Percentiles rank a stretch among this genome's conserved stretches.
phyloP scores from a whole-genome alignment of 2,888 invertebrate genomes.

The Conops quadrifasciatus region DNA sequence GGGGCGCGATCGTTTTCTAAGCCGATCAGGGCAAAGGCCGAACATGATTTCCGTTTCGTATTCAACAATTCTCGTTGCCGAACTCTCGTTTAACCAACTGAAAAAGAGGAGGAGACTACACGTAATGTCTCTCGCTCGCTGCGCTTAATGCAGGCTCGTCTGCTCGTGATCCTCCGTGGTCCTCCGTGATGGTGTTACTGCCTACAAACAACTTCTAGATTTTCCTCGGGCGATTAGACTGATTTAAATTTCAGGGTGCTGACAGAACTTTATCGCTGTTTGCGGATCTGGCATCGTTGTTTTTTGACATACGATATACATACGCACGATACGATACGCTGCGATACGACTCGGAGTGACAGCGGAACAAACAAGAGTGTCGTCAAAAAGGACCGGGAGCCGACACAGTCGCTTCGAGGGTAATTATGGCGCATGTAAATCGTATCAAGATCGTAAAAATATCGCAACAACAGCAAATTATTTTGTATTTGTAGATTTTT shows the following conservation, averaged over 20 bases:
- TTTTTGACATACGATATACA: constrained; percentile 39
- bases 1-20: constrained; percentile 19
- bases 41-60: constrained; percentile 15
- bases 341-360: too few relatives aligned
- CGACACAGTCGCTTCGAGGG: constrained; percentile 50
- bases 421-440: constrained; percentile 58
- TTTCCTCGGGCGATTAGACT: constrained; percentile 19
- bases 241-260: constrained; percentile 34
- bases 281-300: constrained; percentile 33
- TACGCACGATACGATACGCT: constrained; percentile 26
- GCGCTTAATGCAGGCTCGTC: not conserved
- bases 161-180: not conserved
- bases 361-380: not conserved
- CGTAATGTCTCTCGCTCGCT: not conserved
- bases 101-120: too few relatives aligned
- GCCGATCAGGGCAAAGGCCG: constrained; percentile 19
- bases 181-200: not conserved
- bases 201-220: constrained; percentile 34
- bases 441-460: constrained; percentile 48
- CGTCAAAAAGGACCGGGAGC: constrained; percentile 33
- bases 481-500: constrained; percentile 14
- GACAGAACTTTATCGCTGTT: constrained; percentile 9
- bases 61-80: not conserved
- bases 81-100: not conserved
- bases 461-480: constrained; percentile 1